Conservation (phyloP, 1,140 invertebrate species). For the Eupeodes corollae region DNA sequence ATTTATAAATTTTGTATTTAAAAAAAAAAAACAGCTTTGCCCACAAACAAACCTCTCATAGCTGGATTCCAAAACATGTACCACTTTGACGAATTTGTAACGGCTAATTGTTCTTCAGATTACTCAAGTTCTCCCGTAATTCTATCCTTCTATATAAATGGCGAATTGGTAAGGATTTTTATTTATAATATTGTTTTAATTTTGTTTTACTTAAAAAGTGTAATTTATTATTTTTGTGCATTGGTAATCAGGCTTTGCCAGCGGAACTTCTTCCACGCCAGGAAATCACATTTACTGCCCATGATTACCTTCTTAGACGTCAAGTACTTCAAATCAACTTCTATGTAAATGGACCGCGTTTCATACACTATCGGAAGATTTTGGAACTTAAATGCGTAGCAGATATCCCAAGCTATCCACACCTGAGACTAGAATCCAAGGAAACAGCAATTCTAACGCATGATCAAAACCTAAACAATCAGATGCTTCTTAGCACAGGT, state of each 20-base stretch:
- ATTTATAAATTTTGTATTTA: no score
- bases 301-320: constrained; percentile 28
- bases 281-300: constrained; percentile 28
- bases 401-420: constrained; percentile 33
- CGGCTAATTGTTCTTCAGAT: constrained; percentile 47
- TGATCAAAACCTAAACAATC: constrained; percentile 35
- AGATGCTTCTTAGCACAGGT: constrained; percentile 17
- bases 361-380: constrained; percentile 14
- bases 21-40: constrained; percentile 45
- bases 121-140: constrained; percentile 46
- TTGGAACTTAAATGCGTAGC: constrained; percentile 34
- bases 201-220: no score
- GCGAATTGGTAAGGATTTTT: constrained; percentile 38
- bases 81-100: constrained; percentile 45
- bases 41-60: constrained; percentile 44
- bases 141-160: constrained; percentile 52
- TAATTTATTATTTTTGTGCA: not conserved
- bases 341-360: constrained; percentile 29
- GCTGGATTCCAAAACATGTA: constrained; percentile 42
- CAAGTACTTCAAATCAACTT: constrained; percentile 31
- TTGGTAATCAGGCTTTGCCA: constrained; percentile 17
- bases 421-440: constrained; percentile 22
- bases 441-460: constrained; percentile 22
- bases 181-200: not conserved
- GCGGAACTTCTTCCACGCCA: constrained; percentile 27